These are phyloP conservation scores for Antennarius striatus DNA, from an alignment of 2,113 vertebrate genomes.

Conservation along the genomic window DNA sequence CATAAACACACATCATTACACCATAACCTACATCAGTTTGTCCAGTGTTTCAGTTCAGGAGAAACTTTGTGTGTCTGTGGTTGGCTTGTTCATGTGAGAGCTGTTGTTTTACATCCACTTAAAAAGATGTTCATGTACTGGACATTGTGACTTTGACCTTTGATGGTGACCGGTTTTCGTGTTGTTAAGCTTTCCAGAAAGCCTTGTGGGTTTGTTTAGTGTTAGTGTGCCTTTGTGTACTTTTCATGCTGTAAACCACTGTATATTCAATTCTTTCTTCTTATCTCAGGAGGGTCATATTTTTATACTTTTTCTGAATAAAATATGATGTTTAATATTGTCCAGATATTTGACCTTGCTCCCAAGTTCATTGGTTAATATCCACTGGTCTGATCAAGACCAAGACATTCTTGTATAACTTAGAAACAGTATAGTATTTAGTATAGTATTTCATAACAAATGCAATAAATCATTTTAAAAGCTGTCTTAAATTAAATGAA, in stretches of 20 bases:
- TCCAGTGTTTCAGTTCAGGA: slow-evolving; percentile 7
- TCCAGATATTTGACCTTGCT: too few species aligned
- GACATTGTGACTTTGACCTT: too few species aligned
- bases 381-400: too few species aligned
- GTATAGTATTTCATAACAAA: too few species aligned
- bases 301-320: too few species aligned
- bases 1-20: slow-evolving; percentile 38
- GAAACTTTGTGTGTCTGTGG: slow-evolving; percentile 11
- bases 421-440: too few species aligned
- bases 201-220: slow-evolving; percentile 20
- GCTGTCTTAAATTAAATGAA: too few species aligned
- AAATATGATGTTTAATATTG: too few species aligned
- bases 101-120: slow-evolving; percentile 6
- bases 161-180: too few species aligned
- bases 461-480: too few species aligned
- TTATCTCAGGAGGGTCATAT: neutral
- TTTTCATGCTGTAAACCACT: slow-evolving; percentile 1
- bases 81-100: slow-evolving; percentile 44
- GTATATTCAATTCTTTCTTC: neutral
- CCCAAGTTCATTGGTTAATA: too few species aligned
- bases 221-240: slow-evolving; percentile 8
- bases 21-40: slow-evolving; percentile 50
- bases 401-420: too few species aligned
- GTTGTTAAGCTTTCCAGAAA: slow-evolving; percentile 14
- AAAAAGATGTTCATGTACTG: slow-evolving; percentile 3